These are phyloP conservation scores for Trachelus tabidus DNA, from an alignment of 2,888 invertebrate species.

Conservation along the genomic window DNA sequence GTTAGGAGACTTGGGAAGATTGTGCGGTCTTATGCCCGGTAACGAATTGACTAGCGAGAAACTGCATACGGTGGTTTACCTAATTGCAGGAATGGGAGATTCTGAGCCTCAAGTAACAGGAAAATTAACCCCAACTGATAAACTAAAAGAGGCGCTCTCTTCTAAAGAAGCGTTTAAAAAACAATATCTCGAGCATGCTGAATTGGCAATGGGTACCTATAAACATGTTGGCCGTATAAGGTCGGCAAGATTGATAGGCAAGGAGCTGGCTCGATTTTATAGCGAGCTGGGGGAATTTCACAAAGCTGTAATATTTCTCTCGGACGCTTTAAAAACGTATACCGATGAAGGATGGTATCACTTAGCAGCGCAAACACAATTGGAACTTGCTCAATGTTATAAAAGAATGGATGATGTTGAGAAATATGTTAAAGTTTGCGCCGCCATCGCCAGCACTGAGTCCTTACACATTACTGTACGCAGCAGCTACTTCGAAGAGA, in stretches of 20 bases:
- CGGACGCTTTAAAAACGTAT: slow-evolving; percentile 87
- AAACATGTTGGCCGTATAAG: slow-evolving; percentile 87
- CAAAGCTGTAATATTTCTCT: slow-evolving; percentile 90
- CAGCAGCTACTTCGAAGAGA: slow-evolving; percentile 84
- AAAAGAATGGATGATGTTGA: slow-evolving; percentile 82
- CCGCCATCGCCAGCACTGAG: slow-evolving; percentile 81
- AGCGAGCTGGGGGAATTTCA: slow-evolving; percentile 86
- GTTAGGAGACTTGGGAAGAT: slow-evolving; percentile 85
- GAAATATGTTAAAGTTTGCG: slow-evolving; percentile 82
- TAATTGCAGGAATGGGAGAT: slow-evolving; percentile 93
- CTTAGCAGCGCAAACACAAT: slow-evolving; percentile 83
- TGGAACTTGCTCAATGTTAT: slow-evolving; percentile 88
- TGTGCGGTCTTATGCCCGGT: slow-evolving; percentile 92
- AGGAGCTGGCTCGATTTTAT: slow-evolving; percentile 91
- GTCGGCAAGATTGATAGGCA: slow-evolving; percentile 89
- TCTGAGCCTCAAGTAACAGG: slow-evolving; percentile 66
- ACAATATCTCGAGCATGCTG: slow-evolving; percentile 92
- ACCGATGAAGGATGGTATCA: slow-evolving; percentile 89
- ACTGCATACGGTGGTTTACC: slow-evolving; percentile 87
- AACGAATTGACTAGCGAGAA: slow-evolving; percentile 86
- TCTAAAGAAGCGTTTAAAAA: slow-evolving; percentile 90
- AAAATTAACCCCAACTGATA: slow-evolving; percentile 79
- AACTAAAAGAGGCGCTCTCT: slow-evolving; percentile 89
- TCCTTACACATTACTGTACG: slow-evolving; percentile 81
- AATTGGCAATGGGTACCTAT: slow-evolving; percentile 95